phyloP scores from a whole-genome alignment of 2,888 invertebrate species.

The Laspeyria flexula region DNA sequence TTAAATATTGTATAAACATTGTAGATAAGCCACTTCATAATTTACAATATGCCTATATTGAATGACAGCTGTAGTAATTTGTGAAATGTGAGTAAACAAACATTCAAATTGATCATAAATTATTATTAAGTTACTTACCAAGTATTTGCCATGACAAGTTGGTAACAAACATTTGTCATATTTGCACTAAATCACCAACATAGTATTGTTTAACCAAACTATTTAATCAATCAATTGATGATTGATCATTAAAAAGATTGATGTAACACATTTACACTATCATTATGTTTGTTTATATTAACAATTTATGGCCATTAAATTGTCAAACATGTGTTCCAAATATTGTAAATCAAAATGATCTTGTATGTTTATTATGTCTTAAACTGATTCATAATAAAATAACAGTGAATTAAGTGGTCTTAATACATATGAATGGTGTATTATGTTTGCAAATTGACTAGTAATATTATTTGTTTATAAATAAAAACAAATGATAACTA shows the following conservation, averaged over 20 bases:
- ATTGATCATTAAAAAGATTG: constrained; percentile 13
- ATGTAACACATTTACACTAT: constrained; percentile 12
- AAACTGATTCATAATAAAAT: constrained; percentile 34
- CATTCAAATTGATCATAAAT: constrained; percentile 8
- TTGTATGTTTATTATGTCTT: constrained; percentile 35
- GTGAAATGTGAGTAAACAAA: constrained; percentile 24
- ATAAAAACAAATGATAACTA: constrained; percentile 21
- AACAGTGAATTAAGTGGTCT: constrained; percentile 31
- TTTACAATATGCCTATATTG: constrained; percentile 17
- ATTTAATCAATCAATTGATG: constrained; percentile 5
- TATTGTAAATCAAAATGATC: constrained; percentile 35
- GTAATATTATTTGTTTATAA: constrained; percentile 31
- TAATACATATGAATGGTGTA: constrained; percentile 23
- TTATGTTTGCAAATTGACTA: constrained; percentile 10
- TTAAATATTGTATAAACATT: constrained; percentile 34
- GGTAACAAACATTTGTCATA: background rate
- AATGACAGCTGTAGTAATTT: constrained; percentile 1
- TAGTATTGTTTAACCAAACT: background rate
- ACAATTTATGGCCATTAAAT: constrained; percentile 28
- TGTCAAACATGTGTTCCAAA: constrained; percentile 26
- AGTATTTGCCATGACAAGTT: background rate
- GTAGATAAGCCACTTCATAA: constrained; percentile 30
- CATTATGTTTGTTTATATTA: constrained; percentile 26
- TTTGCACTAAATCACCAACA: constrained; percentile 10
- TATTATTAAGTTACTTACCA: constrained; percentile 25